phyloP scores from a whole-genome alignment of 1,140 invertebrate species.

The Saxidomus purpurata region DNA sequence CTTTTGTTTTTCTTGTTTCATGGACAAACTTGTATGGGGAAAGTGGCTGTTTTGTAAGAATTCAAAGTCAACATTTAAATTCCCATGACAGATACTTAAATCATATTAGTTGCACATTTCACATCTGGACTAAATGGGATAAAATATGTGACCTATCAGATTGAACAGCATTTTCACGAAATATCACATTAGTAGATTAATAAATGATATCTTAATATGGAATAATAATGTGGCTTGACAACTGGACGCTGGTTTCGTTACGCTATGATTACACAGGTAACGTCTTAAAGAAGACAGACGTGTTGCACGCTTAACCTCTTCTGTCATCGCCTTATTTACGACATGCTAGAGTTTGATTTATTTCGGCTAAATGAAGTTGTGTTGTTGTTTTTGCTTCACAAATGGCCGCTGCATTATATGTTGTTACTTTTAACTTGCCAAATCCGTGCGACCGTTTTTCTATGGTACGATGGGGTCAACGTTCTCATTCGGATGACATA shows the following conservation, averaged over 20 bases:
- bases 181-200: too few species aligned
- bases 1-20: too few species aligned
- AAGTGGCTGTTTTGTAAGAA: too few species aligned
- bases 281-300: not conserved
- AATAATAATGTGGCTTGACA: not conserved
- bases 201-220: not conserved
- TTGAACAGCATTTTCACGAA: too few species aligned
- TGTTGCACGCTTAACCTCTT: not conserved
- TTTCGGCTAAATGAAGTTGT: not conserved
- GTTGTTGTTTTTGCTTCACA: not conserved
- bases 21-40: too few species aligned
- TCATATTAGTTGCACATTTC: too few species aligned
- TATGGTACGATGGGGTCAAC: too few species aligned
- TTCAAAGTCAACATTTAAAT: too few species aligned
- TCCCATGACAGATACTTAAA: too few species aligned
- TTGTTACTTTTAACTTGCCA: not conserved
- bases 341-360: constrained; percentile 3
- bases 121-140: too few species aligned
- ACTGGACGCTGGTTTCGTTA: not conserved
- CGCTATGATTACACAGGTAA: not conserved
- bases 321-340: not conserved
- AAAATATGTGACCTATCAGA: too few species aligned
- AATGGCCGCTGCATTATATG: not conserved
- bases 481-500: too few species aligned
- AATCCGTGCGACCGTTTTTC: not conserved